Percentiles rank a stretch among this genome's conserved stretches.
Conservation (phyloP, 2,113 vertebrate species). For the Eidolon helvum region DNA sequence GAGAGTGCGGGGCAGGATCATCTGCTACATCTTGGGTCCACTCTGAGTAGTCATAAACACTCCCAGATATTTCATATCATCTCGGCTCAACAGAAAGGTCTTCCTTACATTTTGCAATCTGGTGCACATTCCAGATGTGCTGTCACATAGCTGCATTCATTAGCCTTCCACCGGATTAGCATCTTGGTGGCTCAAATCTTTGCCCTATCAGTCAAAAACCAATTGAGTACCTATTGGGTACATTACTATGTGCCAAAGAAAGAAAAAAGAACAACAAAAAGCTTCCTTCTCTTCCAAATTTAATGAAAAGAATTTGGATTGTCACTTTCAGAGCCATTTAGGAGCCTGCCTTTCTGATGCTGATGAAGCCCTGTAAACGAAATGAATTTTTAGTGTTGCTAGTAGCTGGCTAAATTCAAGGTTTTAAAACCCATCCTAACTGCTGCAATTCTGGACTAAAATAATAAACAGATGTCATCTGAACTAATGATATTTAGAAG, state of each 20-base stretch:
- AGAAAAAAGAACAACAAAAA: background rate
- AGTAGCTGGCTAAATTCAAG: background rate
- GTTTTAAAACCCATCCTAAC: constrained; percentile 52
- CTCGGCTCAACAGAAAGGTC: background rate
- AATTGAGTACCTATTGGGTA: background rate
- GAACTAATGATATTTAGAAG: constrained; percentile 49
- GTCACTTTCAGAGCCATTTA: constrained; percentile 72
- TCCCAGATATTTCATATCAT: background rate
- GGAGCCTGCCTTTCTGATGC: constrained; percentile 19
- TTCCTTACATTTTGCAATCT: background rate
- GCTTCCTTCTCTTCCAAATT: background rate
- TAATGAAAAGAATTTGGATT: background rate
- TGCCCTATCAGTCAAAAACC: background rate
- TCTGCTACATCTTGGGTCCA: background rate
- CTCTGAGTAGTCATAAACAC: background rate
- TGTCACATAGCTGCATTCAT: background rate
- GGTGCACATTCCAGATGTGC: background rate
- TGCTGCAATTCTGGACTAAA: constrained; percentile 29
- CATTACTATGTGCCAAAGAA: background rate
- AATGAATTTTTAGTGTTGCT: background rate
- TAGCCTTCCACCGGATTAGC: background rate
- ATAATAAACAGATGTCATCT: background rate
- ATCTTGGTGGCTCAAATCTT: background rate
- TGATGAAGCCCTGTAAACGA: background rate
- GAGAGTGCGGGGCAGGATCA: background rate